Evolutionary conservation across 2,797 vertebrate genomes (phyloP).

Genomic region (Argya squamiceps): DNA sequence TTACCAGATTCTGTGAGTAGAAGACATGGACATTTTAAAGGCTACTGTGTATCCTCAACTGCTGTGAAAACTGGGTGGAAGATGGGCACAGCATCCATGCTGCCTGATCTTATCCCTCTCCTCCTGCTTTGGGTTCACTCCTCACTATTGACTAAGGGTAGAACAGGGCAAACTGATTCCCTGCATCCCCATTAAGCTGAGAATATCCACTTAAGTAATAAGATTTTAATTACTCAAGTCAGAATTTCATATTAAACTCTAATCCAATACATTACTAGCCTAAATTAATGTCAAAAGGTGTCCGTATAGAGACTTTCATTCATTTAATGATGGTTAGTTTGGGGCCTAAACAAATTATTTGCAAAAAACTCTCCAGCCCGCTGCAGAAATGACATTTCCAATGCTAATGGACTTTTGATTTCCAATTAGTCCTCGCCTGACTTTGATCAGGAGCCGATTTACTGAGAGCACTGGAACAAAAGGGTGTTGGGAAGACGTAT

Average conservation of each 20-base stretch:
- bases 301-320: conserved; percentile 22
- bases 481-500: not conserved
- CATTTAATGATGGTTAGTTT: conserved; percentile 37
- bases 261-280: conserved; percentile 40
- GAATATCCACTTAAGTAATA: conserved; percentile 47
- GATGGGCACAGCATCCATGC: fast-evolving
- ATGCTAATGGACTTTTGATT: conserved; percentile 39
- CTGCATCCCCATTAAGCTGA: conserved; percentile 22
- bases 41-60: fast-evolving
- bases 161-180: not conserved
- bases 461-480: not conserved
- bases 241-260: conserved; percentile 58
- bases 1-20: not conserved
- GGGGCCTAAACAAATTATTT: conserved; percentile 59
- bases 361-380: not conserved
- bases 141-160: not conserved
- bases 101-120: not conserved
- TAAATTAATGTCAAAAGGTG: conserved; percentile 63
- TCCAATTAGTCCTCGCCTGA: conserved; percentile 20
- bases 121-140: not conserved
- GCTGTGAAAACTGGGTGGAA: not conserved
- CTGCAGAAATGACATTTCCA: conserved; percentile 17
- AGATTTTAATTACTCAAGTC: conserved; percentile 60
- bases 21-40: not conserved
- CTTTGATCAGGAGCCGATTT: not conserved